These are phyloP conservation scores for Syngnathus typhle DNA, from an alignment of 2,113 vertebrate species.

Conservation along the genomic window DNA sequence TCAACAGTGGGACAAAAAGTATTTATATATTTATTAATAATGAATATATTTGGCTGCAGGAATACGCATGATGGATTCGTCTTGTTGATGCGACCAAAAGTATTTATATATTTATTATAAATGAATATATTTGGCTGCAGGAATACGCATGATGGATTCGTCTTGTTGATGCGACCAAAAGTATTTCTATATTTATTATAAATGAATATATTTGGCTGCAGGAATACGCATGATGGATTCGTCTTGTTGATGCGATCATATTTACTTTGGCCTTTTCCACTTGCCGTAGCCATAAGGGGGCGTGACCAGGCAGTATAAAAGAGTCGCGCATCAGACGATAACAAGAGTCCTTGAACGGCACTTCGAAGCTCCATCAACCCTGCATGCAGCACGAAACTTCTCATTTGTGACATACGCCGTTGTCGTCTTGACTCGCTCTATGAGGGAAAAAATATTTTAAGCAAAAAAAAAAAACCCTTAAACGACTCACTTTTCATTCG, in stretches of 20 bases:
- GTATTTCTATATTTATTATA: no score
- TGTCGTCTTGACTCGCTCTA: conserved; percentile 22
- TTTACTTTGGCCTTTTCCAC: not conserved
- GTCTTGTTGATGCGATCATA: not conserved
- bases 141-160: no score
- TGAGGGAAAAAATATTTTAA: not conserved
- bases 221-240: no score
- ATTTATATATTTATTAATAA: no score
- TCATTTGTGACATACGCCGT: not conserved
- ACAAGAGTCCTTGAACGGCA: not conserved
- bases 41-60: no score
- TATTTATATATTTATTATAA: no score
- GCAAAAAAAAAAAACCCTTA: not conserved
- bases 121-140: no score
- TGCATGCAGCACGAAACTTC: not conserved
- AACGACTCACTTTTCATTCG: not conserved
- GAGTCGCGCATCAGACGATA: not conserved
- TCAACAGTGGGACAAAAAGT: not conserved
- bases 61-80: no score
- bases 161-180: no score
- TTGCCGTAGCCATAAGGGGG: not conserved
- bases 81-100: not conserved
- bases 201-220: no score
- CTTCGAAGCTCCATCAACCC: not conserved
- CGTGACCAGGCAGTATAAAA: not conserved